Evolutionary conservation across 2,888 invertebrate species (phyloP).

Genomic region (Cataglyphis albicans): DNA sequence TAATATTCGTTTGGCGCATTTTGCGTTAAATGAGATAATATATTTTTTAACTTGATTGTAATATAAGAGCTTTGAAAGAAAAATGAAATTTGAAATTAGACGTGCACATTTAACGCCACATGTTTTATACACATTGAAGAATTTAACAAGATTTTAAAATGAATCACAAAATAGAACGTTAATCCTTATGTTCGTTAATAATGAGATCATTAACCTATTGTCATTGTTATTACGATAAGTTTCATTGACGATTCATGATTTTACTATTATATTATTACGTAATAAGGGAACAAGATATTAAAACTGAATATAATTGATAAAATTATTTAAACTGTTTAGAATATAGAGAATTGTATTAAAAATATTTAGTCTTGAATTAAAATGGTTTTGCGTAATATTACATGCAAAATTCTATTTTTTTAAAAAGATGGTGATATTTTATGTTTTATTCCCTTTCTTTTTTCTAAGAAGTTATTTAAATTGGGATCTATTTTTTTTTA

Average conservation of each 20-base stretch:
- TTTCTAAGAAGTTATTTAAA: slow-evolving; percentile 13
- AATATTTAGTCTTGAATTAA: background rate
- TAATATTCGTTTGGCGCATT: slow-evolving; percentile 4
- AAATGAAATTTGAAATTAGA: slow-evolving; percentile 33
- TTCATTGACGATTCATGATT: background rate
- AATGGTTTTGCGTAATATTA: background rate
- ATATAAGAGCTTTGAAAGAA: slow-evolving; percentile 13
- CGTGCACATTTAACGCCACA: slow-evolving; percentile 1
- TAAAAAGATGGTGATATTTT: background rate
- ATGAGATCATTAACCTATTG: background rate
- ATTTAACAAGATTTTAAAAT: slow-evolving; percentile 17
- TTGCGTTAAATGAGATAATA: slow-evolving; percentile 1
- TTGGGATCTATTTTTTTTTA: slow-evolving; percentile 9
- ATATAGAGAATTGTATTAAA: background rate
- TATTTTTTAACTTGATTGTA: slow-evolving; percentile 25
- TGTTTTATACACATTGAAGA: background rate
- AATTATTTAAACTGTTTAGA: background rate
- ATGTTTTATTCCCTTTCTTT: background rate
- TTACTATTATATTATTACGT: background rate
- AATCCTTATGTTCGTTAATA: background rate
- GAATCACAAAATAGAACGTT: background rate
- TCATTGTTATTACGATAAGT: background rate
- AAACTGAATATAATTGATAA: background rate
- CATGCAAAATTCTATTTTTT: background rate
- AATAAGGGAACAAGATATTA: background rate